phyloP scores from a whole-genome alignment of 2,113 vertebrate genomes.

The Rhabdomys dilectus region DNA sequence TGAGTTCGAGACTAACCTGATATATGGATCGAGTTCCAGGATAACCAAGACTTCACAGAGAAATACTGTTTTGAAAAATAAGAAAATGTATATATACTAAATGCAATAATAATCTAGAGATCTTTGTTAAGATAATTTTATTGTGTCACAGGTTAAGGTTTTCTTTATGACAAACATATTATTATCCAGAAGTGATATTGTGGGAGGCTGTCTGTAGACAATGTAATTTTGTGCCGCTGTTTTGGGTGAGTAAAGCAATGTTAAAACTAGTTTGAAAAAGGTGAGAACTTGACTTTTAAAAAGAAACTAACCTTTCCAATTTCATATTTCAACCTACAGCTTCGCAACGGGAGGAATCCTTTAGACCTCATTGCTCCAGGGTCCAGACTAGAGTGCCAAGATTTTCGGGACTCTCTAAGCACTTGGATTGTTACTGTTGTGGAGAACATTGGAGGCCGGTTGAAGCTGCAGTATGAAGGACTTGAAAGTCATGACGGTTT shows the following conservation, averaged over 20 bases:
- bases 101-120: conserved; percentile 35
- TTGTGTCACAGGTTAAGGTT: conserved; percentile 36
- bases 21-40: neutral
- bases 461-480: conserved; percentile 93
- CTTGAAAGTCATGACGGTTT: conserved; percentile 89
- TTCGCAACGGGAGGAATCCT: conserved; percentile 95
- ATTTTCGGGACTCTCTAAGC: conserved; percentile 86
- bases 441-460: conserved; percentile 95
- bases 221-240: conserved; percentile 36
- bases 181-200: neutral
- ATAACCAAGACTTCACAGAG: neutral
- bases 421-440: conserved; percentile 94
- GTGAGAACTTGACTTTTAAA: conserved; percentile 41
- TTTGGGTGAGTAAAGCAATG: conserved; percentile 51
- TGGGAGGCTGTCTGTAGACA: neutral
- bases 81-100: neutral
- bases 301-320: conserved; percentile 37
- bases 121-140: conserved; percentile 28
- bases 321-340: conserved; percentile 84
- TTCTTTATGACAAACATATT: conserved; percentile 57
- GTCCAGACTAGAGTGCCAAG: conserved; percentile 94
- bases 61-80: neutral
- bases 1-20: neutral
- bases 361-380: conserved; percentile 94
- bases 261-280: conserved; percentile 48